Evolutionary conservation across 2,797 vertebrate species (phyloP).

Genomic region (Steatocranus sp.): DNA sequence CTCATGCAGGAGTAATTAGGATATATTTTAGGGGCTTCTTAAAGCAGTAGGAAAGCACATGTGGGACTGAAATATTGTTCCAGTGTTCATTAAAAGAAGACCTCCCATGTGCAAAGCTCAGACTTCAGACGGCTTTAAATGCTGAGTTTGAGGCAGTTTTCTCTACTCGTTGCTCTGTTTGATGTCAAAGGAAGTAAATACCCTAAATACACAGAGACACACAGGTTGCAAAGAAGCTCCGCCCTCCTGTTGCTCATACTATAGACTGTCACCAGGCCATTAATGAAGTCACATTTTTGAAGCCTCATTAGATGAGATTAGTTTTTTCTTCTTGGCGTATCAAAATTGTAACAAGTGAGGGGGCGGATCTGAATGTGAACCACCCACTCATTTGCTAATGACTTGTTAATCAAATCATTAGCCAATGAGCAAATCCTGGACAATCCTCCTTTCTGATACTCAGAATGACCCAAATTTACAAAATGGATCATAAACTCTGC

Average conservation of each 20-base stretch:
- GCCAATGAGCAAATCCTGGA: background rate
- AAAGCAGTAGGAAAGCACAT: background rate
- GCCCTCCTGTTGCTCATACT: background rate
- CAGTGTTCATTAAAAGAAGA: background rate
- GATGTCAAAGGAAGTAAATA: background rate
- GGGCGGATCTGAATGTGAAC: background rate
- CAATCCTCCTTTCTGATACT: background rate
- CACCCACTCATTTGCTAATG: background rate
- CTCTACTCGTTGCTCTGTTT: background rate
- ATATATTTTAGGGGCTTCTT: background rate
- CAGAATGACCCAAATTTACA: background rate
- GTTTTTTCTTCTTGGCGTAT: background rate
- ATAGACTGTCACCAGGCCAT: background rate
- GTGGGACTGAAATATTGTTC: background rate
- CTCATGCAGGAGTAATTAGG: background rate
- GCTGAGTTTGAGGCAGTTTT: background rate
- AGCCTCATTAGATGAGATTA: background rate
- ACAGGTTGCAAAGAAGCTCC: background rate
- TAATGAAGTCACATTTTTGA: background rate
- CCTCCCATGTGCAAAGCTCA: background rate
- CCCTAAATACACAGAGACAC: background rate
- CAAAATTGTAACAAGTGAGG: background rate
- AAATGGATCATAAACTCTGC: background rate
- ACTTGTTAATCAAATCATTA: background rate
- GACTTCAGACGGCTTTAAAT: background rate